Evolutionary conservation across 1,140 invertebrate species (phyloP).

Genomic region (Hesperophylax magnus): DNA sequence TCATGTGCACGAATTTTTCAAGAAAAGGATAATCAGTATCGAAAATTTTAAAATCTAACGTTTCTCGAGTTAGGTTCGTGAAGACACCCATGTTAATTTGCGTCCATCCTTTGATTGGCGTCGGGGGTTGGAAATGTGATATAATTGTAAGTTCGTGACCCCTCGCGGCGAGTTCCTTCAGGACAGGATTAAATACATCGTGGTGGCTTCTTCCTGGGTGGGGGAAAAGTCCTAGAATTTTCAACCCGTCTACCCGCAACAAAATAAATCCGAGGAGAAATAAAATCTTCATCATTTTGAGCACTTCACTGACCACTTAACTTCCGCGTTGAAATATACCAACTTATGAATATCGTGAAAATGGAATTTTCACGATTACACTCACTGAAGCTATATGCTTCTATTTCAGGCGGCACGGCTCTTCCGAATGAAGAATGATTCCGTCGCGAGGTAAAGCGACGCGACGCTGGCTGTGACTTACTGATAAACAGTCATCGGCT

Average conservation of each 20-base stretch:
- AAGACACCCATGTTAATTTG: conserved; percentile 63
- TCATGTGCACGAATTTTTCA: conserved; percentile 34
- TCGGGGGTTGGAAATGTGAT: conserved; percentile 69
- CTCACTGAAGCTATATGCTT: too few relatives aligned
- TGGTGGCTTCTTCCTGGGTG: conserved; percentile 80
- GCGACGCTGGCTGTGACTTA: too few relatives aligned
- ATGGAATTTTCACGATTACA: too few relatives aligned
- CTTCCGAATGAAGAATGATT: too few relatives aligned
- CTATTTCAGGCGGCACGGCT: too few relatives aligned
- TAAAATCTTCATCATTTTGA: too few relatives aligned
- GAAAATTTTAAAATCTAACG: conserved; percentile 60
- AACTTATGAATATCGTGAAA: too few relatives aligned
- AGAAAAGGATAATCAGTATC: conserved; percentile 47
- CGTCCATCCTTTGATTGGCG: conserved; percentile 60
- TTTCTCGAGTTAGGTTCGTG: conserved; percentile 60
- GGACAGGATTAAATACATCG: conserved; percentile 76
- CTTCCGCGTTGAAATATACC: too few relatives aligned
- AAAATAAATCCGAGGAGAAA: conserved; percentile 2
- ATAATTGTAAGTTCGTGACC: conserved; percentile 78
- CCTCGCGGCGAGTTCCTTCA: conserved; percentile 71
- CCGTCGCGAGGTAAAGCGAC: too few relatives aligned
- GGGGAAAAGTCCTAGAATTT: conserved; percentile 75
- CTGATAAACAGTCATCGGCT: too few relatives aligned
- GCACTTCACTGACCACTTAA: too few relatives aligned
- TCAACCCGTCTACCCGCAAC: conserved; percentile 57